Conservation (phyloP, 2,797 vertebrate genomes). For the Oophaga sylvatica region DNA sequence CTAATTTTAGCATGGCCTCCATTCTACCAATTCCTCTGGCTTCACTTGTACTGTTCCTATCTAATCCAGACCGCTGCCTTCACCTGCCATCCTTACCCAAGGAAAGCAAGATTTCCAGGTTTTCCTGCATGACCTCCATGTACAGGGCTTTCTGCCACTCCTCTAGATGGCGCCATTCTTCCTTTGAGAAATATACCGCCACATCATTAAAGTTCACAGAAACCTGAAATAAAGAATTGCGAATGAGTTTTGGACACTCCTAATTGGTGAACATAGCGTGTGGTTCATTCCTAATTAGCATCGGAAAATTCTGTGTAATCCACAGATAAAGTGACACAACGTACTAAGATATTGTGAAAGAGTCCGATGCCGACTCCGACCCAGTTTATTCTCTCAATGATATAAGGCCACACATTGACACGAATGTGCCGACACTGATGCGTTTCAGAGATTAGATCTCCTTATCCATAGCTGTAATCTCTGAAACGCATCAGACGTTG, state of each 20-base stretch:
- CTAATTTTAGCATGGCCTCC: slow-evolving; percentile 7
- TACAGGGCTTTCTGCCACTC: slow-evolving; percentile 24
- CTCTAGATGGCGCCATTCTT: slow-evolving; percentile 48
- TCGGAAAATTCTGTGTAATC: too few relatives aligned
- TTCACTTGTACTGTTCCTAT: background rate
- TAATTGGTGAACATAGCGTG: background rate
- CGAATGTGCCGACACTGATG: too few relatives aligned
- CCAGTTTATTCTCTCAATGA: too few relatives aligned
- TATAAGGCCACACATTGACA: too few relatives aligned
- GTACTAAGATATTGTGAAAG: too few relatives aligned
- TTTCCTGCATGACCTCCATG: slow-evolving; percentile 12
- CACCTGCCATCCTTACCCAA: background rate
- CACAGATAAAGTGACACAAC: too few relatives aligned
- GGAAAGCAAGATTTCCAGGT: slow-evolving; percentile 11
- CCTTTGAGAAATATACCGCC: slow-evolving; percentile 49
- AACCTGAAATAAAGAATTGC: background rate
- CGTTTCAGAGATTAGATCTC: too few relatives aligned
- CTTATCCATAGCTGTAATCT: too few relatives aligned
- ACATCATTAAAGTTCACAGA: slow-evolving; percentile 46
- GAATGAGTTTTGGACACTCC: background rate
- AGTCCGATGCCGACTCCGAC: too few relatives aligned
- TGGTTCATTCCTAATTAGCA: too few relatives aligned
- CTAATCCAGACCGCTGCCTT: background rate
- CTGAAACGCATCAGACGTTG: too few relatives aligned
- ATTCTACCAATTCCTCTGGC: background rate